Evolutionary conservation across 1,140 invertebrate species (phyloP), one percentile per base, ranked within the genome.

Genomic region (Drosophila ohnishii): DNA sequence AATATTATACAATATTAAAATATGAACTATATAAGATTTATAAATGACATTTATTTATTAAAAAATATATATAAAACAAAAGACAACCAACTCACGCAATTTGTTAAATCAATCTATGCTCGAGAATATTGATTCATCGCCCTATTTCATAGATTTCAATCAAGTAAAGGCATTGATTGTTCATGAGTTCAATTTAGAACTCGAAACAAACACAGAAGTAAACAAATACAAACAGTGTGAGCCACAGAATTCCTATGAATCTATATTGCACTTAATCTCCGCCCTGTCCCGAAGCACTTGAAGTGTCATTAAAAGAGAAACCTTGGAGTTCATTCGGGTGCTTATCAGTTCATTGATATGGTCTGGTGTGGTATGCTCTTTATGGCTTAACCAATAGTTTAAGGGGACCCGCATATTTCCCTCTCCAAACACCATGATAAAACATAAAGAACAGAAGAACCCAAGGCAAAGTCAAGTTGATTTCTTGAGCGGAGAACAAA

Each of bases 321-420:
- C 82, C 82, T 86, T 86, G 83, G 42, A 59, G 79, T 82, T 82
- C 69, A 57, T 82, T 59, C 47, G 19, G 51, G 2, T 53, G 22
- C 83, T 85, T 85, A 85, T 85, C 82, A 87, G 75, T 85, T 81
- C 64, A 86, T 86, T 85, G 69, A 81, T 86, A 86, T 85, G 62
- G 61, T 25, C 25, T 58, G n/a, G 11, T 19, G 1, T n/a, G n/a
- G n/a, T 37, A 37, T 37, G 50, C 13, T 22, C 34, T 37, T 10
- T 55, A 44, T n/a, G 16, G 25, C 19, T 65, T 25, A 37, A 30
- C 14, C 39, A 32, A 22, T 50, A 10, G 4, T 35, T n/a, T 44
- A 16, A 6, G 30, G 30, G 45, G 13, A 39, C 67, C 69, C 69
- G 53, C 66, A 71, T 72, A 42, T 71, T 71, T 58, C 42, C 9